A percentile compares a stretch with the other conserved stretches of the same genome.
phyloP scores from a whole-genome alignment of 2,888 invertebrate species.

The Pimpla rufipes region DNA sequence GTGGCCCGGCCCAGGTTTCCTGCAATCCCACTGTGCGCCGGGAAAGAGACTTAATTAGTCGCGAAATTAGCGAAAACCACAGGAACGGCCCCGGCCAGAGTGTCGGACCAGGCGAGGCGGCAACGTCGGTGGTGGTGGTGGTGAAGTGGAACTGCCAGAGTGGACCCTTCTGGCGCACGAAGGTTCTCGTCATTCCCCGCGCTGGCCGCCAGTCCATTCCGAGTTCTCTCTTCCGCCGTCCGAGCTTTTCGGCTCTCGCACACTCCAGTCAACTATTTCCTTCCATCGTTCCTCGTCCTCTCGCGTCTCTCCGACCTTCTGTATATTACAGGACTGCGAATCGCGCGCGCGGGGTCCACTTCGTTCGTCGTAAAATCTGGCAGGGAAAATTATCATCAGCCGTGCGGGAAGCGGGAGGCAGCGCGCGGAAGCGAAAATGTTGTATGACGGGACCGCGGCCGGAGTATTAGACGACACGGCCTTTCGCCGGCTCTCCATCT shows the following conservation, averaged over 20 bases:
- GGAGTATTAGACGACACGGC: slow-evolving; percentile 10
- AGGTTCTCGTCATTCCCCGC: slow-evolving; percentile 41
- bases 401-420: background rate
- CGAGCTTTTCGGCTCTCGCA: slow-evolving; percentile 6
- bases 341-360: background rate
- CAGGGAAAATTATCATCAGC: slow-evolving; percentile 35
- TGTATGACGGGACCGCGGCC: slow-evolving; percentile 7
- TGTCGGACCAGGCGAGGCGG: slow-evolving; percentile 40
- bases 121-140: background rate
- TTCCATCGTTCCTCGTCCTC: background rate
- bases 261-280: slow-evolving; percentile 25
- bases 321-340: background rate
- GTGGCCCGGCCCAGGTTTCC: slow-evolving; percentile 31
- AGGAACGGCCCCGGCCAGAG: slow-evolving; percentile 45
- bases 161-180: slow-evolving; percentile 40
- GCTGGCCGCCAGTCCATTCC: slow-evolving; percentile 39
- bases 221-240: slow-evolving; percentile 9
- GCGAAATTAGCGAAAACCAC: slow-evolving; percentile 77
- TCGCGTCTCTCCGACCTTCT: background rate
- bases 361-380: slow-evolving; percentile 32
- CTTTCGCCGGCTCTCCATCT: slow-evolving; percentile 23
- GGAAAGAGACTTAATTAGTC: slow-evolving; percentile 77
- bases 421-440: slow-evolving; percentile 12
- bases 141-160: slow-evolving; percentile 18
- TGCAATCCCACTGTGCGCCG: slow-evolving; percentile 69